These are phyloP conservation scores for Fopius arisanus DNA, from an alignment of 1,140 invertebrate genomes.

Conservation along the genomic window DNA sequence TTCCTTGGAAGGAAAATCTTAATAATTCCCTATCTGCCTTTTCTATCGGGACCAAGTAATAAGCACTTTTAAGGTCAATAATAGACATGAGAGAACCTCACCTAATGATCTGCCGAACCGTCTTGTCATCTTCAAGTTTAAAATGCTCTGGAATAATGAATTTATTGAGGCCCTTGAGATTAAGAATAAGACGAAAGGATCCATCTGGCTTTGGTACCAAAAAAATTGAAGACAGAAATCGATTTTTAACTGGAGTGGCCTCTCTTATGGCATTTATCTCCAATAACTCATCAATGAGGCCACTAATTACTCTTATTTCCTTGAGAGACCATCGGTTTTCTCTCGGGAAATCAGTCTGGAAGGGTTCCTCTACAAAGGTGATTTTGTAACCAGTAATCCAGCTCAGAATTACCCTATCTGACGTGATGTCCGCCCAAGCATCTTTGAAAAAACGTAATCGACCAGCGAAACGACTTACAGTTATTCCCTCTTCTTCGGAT, in stretches of 20 bases:
- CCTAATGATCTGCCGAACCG: background rate
- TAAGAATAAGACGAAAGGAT: background rate
- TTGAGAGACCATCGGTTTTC: background rate
- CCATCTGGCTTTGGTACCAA: background rate
- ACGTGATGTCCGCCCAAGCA: background rate
- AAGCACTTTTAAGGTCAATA: background rate
- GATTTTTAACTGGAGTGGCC: background rate
- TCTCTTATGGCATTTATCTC: background rate
- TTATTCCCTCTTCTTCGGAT: background rate
- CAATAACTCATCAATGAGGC: background rate
- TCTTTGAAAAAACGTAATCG: background rate
- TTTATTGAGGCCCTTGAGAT: background rate
- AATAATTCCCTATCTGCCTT: background rate
- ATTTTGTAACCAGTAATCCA: background rate
- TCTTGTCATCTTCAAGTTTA: background rate
- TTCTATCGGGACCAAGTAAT: background rate
- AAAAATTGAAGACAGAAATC: background rate
- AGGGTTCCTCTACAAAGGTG: background rate
- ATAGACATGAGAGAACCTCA: background rate
- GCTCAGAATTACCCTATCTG: background rate
- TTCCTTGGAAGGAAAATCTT: background rate
- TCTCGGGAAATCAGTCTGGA: background rate
- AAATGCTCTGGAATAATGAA: background rate
- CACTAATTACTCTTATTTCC: background rate
- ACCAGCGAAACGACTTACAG: background rate